phyloP scores from a whole-genome alignment of 2,888 invertebrate species.

The Tromatobia lineatoria region DNA sequence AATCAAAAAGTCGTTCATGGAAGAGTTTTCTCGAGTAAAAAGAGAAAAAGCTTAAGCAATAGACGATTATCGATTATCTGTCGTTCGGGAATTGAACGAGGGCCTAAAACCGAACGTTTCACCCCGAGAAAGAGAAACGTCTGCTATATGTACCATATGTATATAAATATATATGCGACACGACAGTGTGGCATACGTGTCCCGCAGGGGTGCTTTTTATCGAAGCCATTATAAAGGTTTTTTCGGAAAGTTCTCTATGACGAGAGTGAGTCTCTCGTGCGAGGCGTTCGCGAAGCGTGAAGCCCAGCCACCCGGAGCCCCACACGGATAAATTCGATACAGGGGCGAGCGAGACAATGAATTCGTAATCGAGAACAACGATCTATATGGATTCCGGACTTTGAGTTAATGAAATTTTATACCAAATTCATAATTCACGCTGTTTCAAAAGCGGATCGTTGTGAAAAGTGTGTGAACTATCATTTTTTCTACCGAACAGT shows the following conservation, averaged over 20 bases:
- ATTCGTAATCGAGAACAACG: conserved; percentile 33
- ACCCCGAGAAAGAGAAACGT: conserved; percentile 46
- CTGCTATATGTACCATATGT: conserved; percentile 22
- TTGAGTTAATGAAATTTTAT: conserved; percentile 18
- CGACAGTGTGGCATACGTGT: conserved; percentile 75
- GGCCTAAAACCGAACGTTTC: conserved; percentile 55
- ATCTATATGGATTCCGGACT: conserved; percentile 38
- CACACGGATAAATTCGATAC: conserved; percentile 51
- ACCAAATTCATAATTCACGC: neutral
- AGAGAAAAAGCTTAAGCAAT: conserved; percentile 59
- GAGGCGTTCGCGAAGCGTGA: conserved; percentile 24
- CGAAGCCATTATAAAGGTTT: conserved; percentile 76
- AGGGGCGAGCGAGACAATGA: conserved; percentile 34
- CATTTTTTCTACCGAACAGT: neutral
- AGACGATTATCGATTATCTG: conserved; percentile 78
- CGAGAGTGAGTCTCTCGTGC: conserved; percentile 26
- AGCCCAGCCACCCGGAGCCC: conserved; percentile 39
- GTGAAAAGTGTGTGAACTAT: neutral
- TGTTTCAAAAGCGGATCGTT: neutral
- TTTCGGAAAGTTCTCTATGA: conserved; percentile 30
- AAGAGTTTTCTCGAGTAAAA: conserved; percentile 44
- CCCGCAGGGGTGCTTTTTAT: conserved; percentile 77
- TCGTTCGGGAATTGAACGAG: conserved; percentile 69
- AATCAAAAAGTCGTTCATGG: conserved; percentile 16
- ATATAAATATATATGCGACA: conserved; percentile 36